A percentile compares a stretch with the other conserved stretches of the same genome.
phyloP scores from a whole-genome alignment of 2,797 vertebrate genomes.

The Furcifer pardalis region DNA sequence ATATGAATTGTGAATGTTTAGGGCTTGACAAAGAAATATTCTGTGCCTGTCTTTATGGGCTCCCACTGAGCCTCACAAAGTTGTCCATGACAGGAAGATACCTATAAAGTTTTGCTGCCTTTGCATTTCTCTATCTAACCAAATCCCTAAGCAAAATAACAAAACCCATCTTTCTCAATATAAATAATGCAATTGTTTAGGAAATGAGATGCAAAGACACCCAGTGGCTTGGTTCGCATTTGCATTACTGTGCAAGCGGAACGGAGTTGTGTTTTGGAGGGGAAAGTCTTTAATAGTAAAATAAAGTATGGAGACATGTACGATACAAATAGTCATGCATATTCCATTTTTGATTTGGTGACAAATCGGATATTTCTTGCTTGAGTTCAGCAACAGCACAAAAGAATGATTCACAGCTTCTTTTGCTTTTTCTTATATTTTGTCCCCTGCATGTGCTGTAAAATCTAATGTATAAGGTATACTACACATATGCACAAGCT shows the following conservation, averaged over 20 bases:
- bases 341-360: conserved; percentile 35
- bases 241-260: conserved; percentile 37
- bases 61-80: neutral
- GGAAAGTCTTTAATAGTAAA: conserved; percentile 28
- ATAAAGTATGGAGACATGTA: conserved; percentile 30
- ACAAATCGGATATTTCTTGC: conserved; percentile 30
- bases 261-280: conserved; percentile 35
- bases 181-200: conserved; percentile 35
- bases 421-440: neutral
- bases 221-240: conserved; percentile 17
- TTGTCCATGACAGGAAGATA: conserved; percentile 4
- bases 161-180: conserved; percentile 15
- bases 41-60: neutral
- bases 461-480: conserved; percentile 37
- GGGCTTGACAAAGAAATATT: conserved; percentile 2
- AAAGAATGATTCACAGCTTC: conserved; percentile 22
- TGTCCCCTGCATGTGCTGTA: conserved; percentile 21
- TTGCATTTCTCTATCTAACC: neutral
- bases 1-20: conserved; percentile 17
- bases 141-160: conserved; percentile 24
- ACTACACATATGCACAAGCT: conserved; percentile 42
- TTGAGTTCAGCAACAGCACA: conserved; percentile 28
- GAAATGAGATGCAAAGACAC: neutral
- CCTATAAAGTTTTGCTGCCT: conserved; percentile 27
- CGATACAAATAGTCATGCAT: conserved; percentile 37